Evolutionary conservation across 2,113 vertebrate genomes (phyloP).

Genomic region (Daboia siamensis): DNA sequence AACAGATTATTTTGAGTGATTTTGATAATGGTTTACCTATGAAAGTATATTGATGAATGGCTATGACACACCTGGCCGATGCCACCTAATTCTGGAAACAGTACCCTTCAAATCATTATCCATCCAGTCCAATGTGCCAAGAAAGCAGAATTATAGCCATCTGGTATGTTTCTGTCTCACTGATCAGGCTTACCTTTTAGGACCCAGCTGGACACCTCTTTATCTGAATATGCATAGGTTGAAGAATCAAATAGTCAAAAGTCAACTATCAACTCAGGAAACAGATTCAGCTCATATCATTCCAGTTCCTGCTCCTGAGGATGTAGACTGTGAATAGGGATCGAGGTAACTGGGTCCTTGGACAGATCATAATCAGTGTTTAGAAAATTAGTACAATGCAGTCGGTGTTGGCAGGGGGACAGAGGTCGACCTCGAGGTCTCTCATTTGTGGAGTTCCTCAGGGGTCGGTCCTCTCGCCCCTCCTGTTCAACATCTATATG

Average conservation of each 20-base stretch:
- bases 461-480: no score
- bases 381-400: neutral
- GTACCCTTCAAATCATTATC: neutral
- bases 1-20: neutral
- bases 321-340: neutral
- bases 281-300: neutral
- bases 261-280: neutral
- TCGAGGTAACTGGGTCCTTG: neutral
- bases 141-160: neutral
- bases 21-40: neutral
- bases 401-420: no score
- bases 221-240: neutral
- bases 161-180: neutral
- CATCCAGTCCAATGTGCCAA: neutral
- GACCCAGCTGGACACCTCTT: neutral
- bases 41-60: neutral
- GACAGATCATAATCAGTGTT: neutral
- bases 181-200: neutral
- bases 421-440: no score
- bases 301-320: neutral
- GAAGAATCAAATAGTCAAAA: neutral
- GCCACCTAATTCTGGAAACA: neutral
- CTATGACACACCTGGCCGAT: neutral
- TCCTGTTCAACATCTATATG: no score
- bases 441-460: no score